Conservation (phyloP, 2,888 invertebrate species). For the Ectemnius lituratus region DNA sequence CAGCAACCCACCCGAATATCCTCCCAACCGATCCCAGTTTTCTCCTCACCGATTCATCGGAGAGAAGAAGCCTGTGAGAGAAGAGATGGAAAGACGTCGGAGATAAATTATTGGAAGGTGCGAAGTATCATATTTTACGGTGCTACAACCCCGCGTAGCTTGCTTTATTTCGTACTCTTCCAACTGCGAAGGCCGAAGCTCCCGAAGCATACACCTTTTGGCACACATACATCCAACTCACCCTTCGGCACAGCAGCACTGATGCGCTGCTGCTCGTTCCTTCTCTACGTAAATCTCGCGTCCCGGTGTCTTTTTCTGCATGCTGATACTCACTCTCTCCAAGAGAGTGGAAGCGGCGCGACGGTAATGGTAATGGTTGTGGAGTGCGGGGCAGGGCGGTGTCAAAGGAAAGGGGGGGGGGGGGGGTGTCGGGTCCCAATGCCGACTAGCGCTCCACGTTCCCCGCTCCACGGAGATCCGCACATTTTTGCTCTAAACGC, state of each 20-base stretch:
- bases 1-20: no score
- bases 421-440: no score
- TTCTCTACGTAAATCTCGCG: constrained; percentile 5
- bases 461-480: background rate
- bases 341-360: background rate
- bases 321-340: no score
- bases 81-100: constrained; percentile 41
- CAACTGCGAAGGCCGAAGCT: background rate
- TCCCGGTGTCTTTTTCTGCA: background rate
- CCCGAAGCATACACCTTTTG: background rate
- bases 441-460: no score
- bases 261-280: background rate
- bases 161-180: constrained; percentile 22
- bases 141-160: background rate
- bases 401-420: no score
- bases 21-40: background rate
- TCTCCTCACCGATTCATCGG: constrained; percentile 24
- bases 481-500: constrained; percentile 1
- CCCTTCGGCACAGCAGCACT: no score
- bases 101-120: constrained; percentile 49
- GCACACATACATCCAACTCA: no score
- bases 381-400: no score
- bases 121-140: constrained; percentile 45
- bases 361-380: no score
- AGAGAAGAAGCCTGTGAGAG: no score